phyloP scores from a whole-genome alignment of 2,797 vertebrate genomes.

The Spea hammondii region DNA sequence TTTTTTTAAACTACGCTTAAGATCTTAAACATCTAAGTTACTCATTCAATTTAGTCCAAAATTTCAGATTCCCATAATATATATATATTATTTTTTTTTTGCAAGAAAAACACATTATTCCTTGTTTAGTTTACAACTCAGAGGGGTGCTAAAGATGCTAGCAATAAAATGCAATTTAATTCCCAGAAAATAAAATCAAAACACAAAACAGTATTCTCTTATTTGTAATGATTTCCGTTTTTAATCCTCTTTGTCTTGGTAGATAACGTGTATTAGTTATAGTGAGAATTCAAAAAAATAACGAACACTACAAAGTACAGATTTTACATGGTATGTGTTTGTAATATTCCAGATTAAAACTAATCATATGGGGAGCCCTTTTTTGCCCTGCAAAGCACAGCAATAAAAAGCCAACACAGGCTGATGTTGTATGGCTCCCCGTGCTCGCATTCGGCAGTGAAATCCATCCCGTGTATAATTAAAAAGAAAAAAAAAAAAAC shows the following conservation, averaged over 20 bases:
- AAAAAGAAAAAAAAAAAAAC: constrained; percentile 41
- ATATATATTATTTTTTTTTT: not conserved
- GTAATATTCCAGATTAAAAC: constrained; percentile 42
- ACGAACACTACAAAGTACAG: not conserved
- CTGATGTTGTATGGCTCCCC: constrained; percentile 29
- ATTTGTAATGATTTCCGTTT: not conserved
- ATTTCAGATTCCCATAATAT: not conserved
- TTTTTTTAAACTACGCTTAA: too few species aligned
- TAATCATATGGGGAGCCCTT: constrained; percentile 23
- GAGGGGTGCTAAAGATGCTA: not conserved
- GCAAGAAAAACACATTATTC: not conserved
- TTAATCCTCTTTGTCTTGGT: not conserved
- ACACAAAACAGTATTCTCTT: not conserved
- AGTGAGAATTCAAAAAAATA: not conserved
- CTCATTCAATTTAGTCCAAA: too few species aligned
- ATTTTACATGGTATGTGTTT: constrained; percentile 1
- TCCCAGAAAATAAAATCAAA: not conserved
- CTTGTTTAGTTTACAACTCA: constrained; percentile 14
- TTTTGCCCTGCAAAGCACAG: constrained; percentile 29
- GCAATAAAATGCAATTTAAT: too few species aligned
- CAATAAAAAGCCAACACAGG: constrained; percentile 30
- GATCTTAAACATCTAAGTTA: too few species aligned
- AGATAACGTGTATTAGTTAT: not conserved
- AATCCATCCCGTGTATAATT: constrained; percentile 45
- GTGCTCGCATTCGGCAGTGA: constrained; percentile 32